Evolutionary conservation across 2,113 vertebrate species (phyloP).

Genomic region (Willisornis vidua): DNA sequence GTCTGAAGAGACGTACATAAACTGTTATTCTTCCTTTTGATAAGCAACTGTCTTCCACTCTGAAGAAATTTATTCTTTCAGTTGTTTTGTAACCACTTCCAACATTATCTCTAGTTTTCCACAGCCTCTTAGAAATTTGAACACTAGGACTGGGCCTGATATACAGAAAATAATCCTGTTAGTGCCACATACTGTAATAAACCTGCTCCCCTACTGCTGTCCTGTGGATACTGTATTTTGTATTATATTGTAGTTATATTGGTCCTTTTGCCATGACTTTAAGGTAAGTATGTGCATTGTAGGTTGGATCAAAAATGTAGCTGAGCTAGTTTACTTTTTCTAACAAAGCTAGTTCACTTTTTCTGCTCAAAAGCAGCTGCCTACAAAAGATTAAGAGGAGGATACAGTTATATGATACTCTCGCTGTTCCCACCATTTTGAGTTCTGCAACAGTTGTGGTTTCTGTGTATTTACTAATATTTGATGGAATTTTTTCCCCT

Average conservation of each 20-base stretch:
- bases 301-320: background rate
- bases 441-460: constrained; percentile 6
- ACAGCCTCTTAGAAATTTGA: background rate
- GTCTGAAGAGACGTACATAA: background rate
- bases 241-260: background rate
- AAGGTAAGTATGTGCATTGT: background rate
- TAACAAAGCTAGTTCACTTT: background rate
- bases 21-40: background rate
- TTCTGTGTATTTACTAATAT: constrained; percentile 13
- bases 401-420: background rate
- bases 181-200: background rate
- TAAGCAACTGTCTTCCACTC: background rate
- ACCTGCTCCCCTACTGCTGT: background rate
- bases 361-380: background rate
- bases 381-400: background rate
- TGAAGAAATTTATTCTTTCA: background rate
- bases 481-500: background rate
- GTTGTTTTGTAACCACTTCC: background rate
- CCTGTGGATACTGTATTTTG: background rate
- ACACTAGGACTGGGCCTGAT: accelerated
- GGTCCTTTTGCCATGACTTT: background rate
- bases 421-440: background rate
- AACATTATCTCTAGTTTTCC: background rate
- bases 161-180: background rate
- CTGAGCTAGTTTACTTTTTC: background rate